Base-by-base conservation (phyloP, 2,113 vertebrate species). In the Mola mola region DNA sequence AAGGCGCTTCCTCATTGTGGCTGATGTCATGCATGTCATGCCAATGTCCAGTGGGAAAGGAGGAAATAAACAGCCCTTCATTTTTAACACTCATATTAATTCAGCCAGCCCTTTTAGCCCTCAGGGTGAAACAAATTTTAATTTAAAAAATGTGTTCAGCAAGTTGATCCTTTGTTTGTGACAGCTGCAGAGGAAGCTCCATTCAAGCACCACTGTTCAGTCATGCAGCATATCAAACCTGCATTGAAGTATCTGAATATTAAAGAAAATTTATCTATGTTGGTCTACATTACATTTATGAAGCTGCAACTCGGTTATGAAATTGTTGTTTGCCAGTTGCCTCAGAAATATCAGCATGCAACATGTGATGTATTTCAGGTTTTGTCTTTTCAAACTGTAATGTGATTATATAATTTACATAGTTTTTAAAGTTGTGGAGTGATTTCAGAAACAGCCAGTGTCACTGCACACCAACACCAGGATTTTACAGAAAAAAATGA, bases 1-100 rank as follows among this genome's bases (percentile, higher is more conserved):
- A 19, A 71, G 6, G 29, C 8, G 1, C 15, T 26, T 9, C 31
- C 29, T 29, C 36, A 47, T 46, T 41, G 46, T 31, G 52, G 38
- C 46, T 71, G 57, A 67, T 75, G 66, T 72, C 57, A 52, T 64
- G 69, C 50, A 44, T 78, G 43, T 57, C 17, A 19, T 52, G 33
- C 36, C 57, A 22, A 22, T 37, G 49, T 70, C 60, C 38, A 6
- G 25, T 42, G 61, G 48, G 34, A 48, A 41, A 7, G 43, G 6
- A 17, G 13, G n/a, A 6, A 7, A 2, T 0, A 44, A 50, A 55
- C 48, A 43, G 12, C 10, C 4, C 33, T 63, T 75, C 64, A n/a
- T 51, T 58, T 58, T 17, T 25, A 52, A 47, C 59, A 53, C 28
- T 58, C 28, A 28, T 31, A 36, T 41, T 73, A 59, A 73, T 64